Base-by-base conservation (phyloP, 2,113 vertebrate species). In the Leptobrachium ailaonicum region DNA sequence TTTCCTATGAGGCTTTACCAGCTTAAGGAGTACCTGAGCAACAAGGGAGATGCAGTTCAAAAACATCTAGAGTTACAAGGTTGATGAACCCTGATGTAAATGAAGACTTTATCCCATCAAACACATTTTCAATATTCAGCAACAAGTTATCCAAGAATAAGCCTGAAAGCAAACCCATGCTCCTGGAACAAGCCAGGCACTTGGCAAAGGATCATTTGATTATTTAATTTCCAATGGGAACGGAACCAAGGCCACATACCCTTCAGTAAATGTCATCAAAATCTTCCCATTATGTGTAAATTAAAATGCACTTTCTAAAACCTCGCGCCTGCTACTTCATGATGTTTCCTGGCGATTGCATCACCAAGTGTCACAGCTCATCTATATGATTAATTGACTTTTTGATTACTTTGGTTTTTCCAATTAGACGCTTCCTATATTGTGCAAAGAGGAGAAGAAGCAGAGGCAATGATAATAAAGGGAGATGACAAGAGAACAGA, bases 341-440 rank as follows among this genome's bases (percentile, higher is more conserved):
- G 84, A 80, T 76, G 45, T 86, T 85, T 88, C 84, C 84, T 70
- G 78, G 82, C 80, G 60, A 41, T 90, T 88, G 85, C 86, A 89
- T 91, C 86, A 85, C 41, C 10, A 82, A 77, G 80, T 83, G 80
- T 86, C 82, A 63, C 80, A 80, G 84, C 83, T 87, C 87, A 83
- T 92, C 87, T 87, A 54, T 83, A 41, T 91, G 90, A 93, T 91
- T 91, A 92, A 92, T 92, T 91, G 87, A 76, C 86, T 90, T 88
- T 91, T 87, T 89, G 86, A 88, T 91, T 90, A 83, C 83, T 82
- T 87, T 74, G 83, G 85, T 87, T 88, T 78, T 90, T 86, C 87
- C 88, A 90, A 78, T 91, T 91, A 89, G 82, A 82, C 69, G 71
- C 87, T 87, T 83, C 40, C 0, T 86, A 87, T 88, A 84, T 90